A percentile compares a stretch with the other conserved stretches of the same genome.
Conservation (phyloP, 2,888 invertebrate genomes). For the Torymus tubicola region DNA sequence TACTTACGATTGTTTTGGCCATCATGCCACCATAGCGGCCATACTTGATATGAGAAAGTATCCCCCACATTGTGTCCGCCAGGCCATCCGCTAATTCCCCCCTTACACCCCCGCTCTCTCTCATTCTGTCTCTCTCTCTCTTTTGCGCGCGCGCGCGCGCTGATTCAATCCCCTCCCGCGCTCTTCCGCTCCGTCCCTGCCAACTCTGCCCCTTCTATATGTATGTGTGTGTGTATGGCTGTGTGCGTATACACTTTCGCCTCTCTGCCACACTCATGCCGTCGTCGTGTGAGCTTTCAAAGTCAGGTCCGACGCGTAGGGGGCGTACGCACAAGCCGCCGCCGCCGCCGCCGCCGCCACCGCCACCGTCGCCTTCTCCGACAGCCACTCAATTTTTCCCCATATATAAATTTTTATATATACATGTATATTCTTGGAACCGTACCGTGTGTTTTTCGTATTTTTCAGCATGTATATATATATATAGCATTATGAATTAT, state of each 20-base stretch:
- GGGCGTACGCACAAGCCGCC: no score
- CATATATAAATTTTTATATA: no score
- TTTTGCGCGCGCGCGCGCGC: not conserved
- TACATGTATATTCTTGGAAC: constrained; percentile 30
- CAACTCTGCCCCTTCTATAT: constrained; percentile 30
- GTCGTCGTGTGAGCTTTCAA: constrained; percentile 64
- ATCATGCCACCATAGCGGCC: constrained; percentile 76
- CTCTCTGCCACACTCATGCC: no score
- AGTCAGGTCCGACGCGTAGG: constrained; percentile 65
- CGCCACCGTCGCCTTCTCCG: constrained; percentile 11
- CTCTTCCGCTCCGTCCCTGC: not conserved
- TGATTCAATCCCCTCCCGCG: constrained; percentile 23
- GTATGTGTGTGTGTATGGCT: no score
- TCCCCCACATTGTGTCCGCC: constrained; percentile 74
- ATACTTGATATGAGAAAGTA: constrained; percentile 77
- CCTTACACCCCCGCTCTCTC: constrained; percentile 71
- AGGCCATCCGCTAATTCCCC: constrained; percentile 74
- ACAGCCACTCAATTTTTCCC: constrained; percentile 50
- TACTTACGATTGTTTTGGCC: constrained; percentile 76
- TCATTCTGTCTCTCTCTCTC: constrained; percentile 38
- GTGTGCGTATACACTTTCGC: no score
- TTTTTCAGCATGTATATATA: constrained; percentile 35
- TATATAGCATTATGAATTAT: no score
- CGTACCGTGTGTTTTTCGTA: constrained; percentile 43
- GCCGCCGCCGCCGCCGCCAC: no score